Evolutionary conservation across 2,113 vertebrate genomes (phyloP).

Genomic region (Microcebus murinus): DNA sequence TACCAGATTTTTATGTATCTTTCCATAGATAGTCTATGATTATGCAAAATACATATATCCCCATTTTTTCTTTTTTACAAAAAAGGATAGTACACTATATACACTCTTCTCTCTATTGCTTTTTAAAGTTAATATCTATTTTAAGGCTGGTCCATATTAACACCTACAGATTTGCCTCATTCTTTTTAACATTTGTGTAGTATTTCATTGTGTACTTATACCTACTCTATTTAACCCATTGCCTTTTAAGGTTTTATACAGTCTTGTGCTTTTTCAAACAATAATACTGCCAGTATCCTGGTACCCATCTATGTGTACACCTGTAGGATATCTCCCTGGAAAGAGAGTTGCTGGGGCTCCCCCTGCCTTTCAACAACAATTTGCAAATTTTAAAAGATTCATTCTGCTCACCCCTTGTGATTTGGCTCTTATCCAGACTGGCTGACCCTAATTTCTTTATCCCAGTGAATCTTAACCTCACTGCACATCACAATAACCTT

Average conservation of each 20-base stretch:
- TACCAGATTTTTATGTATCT: constrained; percentile 56
- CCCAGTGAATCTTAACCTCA: background rate
- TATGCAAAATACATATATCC: constrained; percentile 52
- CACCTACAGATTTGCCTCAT: background rate
- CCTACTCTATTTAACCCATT: background rate
- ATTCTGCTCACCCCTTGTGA: background rate
- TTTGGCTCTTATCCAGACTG: background rate
- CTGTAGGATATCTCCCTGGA: background rate
- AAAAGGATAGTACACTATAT: background rate
- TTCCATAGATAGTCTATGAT: constrained; percentile 60
- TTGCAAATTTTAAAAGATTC: background rate
- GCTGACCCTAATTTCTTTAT: background rate
- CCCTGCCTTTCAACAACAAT: background rate
- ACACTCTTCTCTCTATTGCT: background rate
- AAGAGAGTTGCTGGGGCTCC: background rate
- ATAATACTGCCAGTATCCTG: background rate
- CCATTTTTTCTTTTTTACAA: background rate
- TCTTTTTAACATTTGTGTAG: background rate
- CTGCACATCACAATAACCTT: background rate
- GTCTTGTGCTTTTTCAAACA: background rate
- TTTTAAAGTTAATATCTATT: constrained; percentile 11
- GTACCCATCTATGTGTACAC: too few species aligned
- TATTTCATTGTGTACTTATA: background rate
- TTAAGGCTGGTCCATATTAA: background rate
- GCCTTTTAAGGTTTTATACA: background rate